A percentile compares a stretch with the other conserved stretches of the same genome.
Evolutionary conservation across 2,888 invertebrate genomes (phyloP).

Genomic region (Dolichopus griseipennis): DNA sequence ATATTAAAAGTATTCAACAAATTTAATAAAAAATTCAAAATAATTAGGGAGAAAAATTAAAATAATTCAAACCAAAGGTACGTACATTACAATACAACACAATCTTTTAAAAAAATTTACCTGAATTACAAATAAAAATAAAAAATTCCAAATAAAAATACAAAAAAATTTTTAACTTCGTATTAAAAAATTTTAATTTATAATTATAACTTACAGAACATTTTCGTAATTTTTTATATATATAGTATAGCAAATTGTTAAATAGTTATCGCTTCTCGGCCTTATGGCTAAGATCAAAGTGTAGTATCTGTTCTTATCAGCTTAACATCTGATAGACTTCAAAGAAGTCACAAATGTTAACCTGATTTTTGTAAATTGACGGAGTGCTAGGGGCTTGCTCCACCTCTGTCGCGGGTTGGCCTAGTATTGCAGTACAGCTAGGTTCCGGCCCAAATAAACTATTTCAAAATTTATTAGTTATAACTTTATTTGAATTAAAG

Average conservation of each 20-base stretch:
- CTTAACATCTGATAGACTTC: constrained; percentile 59
- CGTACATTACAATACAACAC: too few species aligned
- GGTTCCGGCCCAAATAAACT: constrained; percentile 41
- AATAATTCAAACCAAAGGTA: too few species aligned
- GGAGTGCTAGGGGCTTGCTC: constrained; percentile 55
- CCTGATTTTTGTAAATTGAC: constrained; percentile 49
- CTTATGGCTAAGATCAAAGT: constrained; percentile 55
- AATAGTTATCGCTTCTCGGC: constrained; percentile 46
- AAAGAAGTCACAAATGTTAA: constrained; percentile 51
- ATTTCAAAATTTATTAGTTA: neutral
- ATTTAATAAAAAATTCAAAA: too few species aligned
- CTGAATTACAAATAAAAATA: too few species aligned
- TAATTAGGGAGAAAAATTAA: too few species aligned
- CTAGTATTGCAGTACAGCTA: constrained; percentile 59
- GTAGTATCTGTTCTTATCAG: constrained; percentile 62
- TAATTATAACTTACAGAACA: too few species aligned
- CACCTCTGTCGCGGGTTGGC: constrained; percentile 58
- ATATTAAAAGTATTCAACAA: too few species aligned
- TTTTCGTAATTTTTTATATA: constrained; percentile 2
- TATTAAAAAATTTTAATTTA: too few species aligned
- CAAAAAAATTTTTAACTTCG: too few species aligned
- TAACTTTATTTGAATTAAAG: too few species aligned
- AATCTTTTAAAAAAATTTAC: too few species aligned
- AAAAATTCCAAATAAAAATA: too few species aligned
- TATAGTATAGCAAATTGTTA: neutral